phyloP scores from a whole-genome alignment of 2,888 invertebrate species.

The Ditula angustiorana region DNA sequence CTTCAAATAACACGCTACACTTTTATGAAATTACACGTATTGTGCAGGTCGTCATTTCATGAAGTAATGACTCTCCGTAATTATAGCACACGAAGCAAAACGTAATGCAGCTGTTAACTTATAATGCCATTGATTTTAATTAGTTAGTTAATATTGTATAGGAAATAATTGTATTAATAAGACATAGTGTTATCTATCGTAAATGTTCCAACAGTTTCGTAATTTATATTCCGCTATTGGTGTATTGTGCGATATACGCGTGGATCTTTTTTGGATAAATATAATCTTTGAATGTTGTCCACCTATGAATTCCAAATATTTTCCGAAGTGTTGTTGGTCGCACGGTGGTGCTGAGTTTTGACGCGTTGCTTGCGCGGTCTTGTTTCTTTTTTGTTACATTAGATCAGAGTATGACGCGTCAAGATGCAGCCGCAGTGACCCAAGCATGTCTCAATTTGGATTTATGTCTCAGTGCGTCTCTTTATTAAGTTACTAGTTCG shows the following conservation, averaged over 20 bases:
- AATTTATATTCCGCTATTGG: slow-evolving; percentile 9
- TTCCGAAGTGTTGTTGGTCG: slow-evolving; percentile 1
- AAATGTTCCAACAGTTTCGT: not conserved
- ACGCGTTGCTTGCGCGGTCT: not conserved
- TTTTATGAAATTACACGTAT: slow-evolving; percentile 24
- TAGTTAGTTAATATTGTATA: slow-evolving; percentile 5
- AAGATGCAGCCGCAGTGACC: not conserved
- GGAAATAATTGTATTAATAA: slow-evolving; percentile 3
- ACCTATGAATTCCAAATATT: slow-evolving; percentile 39
- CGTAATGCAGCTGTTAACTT: slow-evolving; percentile 25
- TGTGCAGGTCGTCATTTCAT: slow-evolving; percentile 15
- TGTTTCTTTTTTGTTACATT: no score
- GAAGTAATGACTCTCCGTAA: not conserved
- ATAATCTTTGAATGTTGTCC: slow-evolving; percentile 1
- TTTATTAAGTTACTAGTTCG: no score
- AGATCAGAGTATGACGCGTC: no score
- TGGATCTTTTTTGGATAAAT: not conserved
- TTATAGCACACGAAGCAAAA: not conserved
- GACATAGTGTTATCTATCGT: not conserved
- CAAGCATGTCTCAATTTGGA: no score
- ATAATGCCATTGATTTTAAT: slow-evolving; percentile 25
- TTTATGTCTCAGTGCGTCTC: no score
- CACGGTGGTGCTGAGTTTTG: slow-evolving; percentile 1
- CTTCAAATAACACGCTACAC: slow-evolving; percentile 26
- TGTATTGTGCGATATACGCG: not conserved